Evolutionary conservation across 2,888 invertebrate species (phyloP).

Genomic region (Sialis fuliginosa): DNA sequence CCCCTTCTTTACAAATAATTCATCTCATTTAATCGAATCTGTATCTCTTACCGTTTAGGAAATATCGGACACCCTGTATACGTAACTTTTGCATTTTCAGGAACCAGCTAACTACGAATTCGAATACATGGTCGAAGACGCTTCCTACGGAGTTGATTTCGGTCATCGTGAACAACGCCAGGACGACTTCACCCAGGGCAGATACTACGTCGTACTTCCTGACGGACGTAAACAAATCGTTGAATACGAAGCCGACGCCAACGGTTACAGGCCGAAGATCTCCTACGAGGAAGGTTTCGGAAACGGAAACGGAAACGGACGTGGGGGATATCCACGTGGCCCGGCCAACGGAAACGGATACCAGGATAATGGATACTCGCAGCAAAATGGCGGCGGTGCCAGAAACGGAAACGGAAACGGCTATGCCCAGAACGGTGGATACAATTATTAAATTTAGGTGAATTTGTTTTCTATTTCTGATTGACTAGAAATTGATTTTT

Average conservation of each 20-base stretch:
- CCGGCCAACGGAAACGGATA: conserved; percentile 9
- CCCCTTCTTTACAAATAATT: too few species aligned
- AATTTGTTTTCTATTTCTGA: too few species aligned
- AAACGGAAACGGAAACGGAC: conserved; percentile 21
- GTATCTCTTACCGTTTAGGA: too few species aligned
- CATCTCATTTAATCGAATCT: too few species aligned
- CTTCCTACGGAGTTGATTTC: conserved; percentile 43
- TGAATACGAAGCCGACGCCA: conserved; percentile 47
- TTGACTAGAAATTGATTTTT: too few species aligned
- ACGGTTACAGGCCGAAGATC: conserved; percentile 48
- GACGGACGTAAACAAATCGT: conserved; percentile 52
- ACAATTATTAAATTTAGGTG: conserved; percentile 5
- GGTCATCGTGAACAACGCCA: conserved; percentile 46
- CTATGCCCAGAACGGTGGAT: conserved; percentile 6
- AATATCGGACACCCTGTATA: too few species aligned
- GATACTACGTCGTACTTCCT: conserved; percentile 46
- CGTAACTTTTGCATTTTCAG: conserved; percentile 20
- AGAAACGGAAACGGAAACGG: background rate
- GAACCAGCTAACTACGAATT: conserved; percentile 52
- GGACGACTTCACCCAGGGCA: conserved; percentile 41
- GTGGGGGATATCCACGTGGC: conserved; percentile 12
- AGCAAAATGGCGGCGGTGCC: background rate
- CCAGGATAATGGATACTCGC: conserved; percentile 1
- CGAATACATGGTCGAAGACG: conserved; percentile 48
- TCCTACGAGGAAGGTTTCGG: conserved; percentile 38